These are phyloP conservation scores for Drosophila littoralis DNA, from an alignment of 1,140 invertebrate species.

Conservation along the genomic window DNA sequence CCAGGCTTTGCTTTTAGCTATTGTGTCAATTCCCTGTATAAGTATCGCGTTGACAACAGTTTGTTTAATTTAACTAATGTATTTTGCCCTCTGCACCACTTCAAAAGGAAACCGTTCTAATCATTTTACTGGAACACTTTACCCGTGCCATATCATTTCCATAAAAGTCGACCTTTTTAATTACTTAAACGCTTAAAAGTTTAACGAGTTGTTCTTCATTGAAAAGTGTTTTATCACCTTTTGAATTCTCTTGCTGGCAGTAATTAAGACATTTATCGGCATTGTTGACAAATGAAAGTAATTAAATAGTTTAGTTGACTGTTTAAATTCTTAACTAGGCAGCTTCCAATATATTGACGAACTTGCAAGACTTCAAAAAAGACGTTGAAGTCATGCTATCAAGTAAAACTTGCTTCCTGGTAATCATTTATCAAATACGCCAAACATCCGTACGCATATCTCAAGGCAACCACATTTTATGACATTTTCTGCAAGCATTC, in stretches of 20 bases:
- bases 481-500: not conserved
- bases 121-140: conserved; percentile 7
- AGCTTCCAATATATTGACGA: not conserved
- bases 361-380: not conserved
- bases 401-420: conserved; percentile 6
- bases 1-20: conserved; percentile 1
- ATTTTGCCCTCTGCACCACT: conserved; percentile 25
- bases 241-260: not conserved
- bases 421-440: conserved; percentile 30
- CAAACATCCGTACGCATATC: not conserved
- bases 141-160: conserved; percentile 5
- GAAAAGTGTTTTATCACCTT: conserved; percentile 34
- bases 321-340: not conserved
- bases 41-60: conserved; percentile 11
- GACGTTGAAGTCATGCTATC: not conserved
- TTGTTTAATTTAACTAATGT: conserved; percentile 54
- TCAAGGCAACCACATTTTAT: not conserved
- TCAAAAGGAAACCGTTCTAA: conserved; percentile 38
- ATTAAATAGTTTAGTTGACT: not conserved
- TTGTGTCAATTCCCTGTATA: conserved; percentile 10
- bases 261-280: not conserved
- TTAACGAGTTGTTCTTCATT: not conserved
- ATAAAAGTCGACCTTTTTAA: conserved; percentile 35
- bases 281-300: not conserved
- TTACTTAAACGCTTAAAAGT: conserved; percentile 36